Conservation (phyloP, 2,113 vertebrate species). For the Pedionomus torquatus region DNA sequence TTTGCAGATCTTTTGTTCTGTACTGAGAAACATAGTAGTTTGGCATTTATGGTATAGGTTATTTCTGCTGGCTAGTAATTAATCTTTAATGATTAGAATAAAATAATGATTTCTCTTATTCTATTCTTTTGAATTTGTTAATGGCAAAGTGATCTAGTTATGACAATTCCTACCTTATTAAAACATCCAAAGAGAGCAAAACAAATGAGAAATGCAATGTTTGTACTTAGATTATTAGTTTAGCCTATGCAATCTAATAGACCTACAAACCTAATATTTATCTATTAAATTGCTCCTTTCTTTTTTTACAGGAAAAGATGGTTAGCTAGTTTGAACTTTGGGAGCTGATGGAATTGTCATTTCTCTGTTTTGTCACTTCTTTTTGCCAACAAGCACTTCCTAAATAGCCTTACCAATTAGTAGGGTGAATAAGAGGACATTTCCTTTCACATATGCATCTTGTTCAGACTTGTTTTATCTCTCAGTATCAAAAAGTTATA, state of each 20-base stretch:
- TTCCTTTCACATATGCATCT: neutral
- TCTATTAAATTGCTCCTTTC: neutral
- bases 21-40: constrained; percentile 44
- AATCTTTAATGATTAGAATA: neutral
- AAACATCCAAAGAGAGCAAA: neutral
- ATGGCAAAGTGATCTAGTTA: neutral
- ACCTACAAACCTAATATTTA: neutral
- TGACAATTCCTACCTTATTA: neutral
- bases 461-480: neutral
- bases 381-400: neutral
- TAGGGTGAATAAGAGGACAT: neutral
- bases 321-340: neutral
- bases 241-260: neutral
- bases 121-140: neutral
- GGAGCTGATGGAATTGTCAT: neutral
- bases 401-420: neutral
- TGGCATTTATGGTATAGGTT: constrained; percentile 44
- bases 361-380: neutral
- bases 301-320: neutral
- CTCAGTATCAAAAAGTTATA: neutral
- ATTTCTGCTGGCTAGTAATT: constrained; percentile 26
- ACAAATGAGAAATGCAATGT: neutral
- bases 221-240: neutral
- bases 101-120: neutral
- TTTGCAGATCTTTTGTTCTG: constrained; percentile 70